Conservation (phyloP, 2,888 invertebrate species). For the Acronicta leporina region DNA sequence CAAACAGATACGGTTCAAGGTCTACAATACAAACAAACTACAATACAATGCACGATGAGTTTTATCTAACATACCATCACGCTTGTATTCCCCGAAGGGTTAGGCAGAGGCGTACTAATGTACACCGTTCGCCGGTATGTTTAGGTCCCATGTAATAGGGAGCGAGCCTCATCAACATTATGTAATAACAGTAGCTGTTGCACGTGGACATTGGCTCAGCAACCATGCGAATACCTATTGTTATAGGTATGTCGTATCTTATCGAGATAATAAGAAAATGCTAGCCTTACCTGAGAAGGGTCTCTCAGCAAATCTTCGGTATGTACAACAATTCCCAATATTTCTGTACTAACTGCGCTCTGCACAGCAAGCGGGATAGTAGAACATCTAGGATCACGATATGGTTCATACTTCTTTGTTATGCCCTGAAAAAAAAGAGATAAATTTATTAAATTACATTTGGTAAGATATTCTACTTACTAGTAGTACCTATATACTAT, state of each 20-base stretch:
- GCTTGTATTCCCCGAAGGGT: too few relatives aligned
- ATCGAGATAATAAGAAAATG: neutral
- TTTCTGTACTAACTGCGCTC: slow-evolving; percentile 94
- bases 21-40: too few relatives aligned
- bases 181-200: neutral
- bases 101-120: too few relatives aligned
- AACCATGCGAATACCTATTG: too few relatives aligned
- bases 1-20: slow-evolving; percentile 40
- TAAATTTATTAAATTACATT: neutral
- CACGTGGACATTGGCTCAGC: too few relatives aligned
- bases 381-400: slow-evolving; percentile 95
- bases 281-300: slow-evolving; percentile 90
- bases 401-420: slow-evolving; percentile 91
- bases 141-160: too few relatives aligned
- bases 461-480: neutral
- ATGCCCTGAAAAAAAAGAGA: slow-evolving; percentile 68
- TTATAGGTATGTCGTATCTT: too few relatives aligned
- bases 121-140: too few relatives aligned
- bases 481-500: too few relatives aligned
- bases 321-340: slow-evolving; percentile 97
- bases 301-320: slow-evolving; percentile 97
- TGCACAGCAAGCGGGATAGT: slow-evolving; percentile 94
- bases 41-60: slow-evolving; percentile 4
- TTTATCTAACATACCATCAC: too few relatives aligned
- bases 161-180: too few relatives aligned